Base-by-base conservation (phyloP, 2,888 invertebrate species). In the Eupithecia centaureata region DNA sequence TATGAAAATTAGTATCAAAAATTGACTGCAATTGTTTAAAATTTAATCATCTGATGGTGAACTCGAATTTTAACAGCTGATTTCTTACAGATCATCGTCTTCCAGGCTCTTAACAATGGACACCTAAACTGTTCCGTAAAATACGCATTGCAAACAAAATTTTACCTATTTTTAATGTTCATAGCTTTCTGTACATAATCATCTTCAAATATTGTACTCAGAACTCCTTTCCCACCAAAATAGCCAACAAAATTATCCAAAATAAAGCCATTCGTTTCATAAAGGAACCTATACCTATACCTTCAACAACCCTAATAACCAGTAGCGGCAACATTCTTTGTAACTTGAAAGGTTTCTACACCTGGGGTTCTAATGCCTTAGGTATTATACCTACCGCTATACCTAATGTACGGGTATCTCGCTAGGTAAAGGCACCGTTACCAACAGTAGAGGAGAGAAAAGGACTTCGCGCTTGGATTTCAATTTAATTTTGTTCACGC, bases 321-420 rank as follows among this genome's bases (percentile, higher is more conserved):
- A 22, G 47, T 22, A 18, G 5, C 5, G 1, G 27, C 57, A 22
- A 57, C 22, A 35, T 59, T 27, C 67, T 60, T 63, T 63, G 67
- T 33, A 35, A 63, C 28, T 67, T 67, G 30, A 61, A 67, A 63
- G 67, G 67, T 51, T 67, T 67, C 67, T 18, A 15, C 47, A 38
- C 30, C 59, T 42, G 59, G 27, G 28, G 32, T 33, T 35, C 47
- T 56, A 56, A 61, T 63, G 51, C 51, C 64, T 33, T 28, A 18
- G 54, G 8, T 28, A n/a, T n/a, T 56, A 56, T 7, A 5, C 22
- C 5, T 47, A 66, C 54, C 47, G 5, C 22, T 51, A 51, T 51
- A 51, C 51, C 42, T 42, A 47, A 22, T 47, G 47, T 12, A 47
- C 47, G 47, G 33, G 18, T 47, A 42, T 10, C 18, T 22, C 47